Evolutionary conservation across 1,140 invertebrate genomes (phyloP).

Genomic region (Anastrepha obliqua): DNA sequence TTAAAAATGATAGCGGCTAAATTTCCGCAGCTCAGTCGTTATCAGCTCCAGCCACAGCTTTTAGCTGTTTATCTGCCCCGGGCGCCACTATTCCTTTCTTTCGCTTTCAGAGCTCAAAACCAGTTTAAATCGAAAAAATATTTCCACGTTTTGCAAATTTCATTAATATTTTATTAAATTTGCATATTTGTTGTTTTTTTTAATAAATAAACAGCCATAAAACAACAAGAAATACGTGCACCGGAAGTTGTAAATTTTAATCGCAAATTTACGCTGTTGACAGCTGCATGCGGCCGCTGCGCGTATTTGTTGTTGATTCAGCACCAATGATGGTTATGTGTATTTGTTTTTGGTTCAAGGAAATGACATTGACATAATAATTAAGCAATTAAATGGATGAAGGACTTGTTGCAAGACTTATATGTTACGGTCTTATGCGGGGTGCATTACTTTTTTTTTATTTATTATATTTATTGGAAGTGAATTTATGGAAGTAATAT

Average conservation of each 20-base stretch:
- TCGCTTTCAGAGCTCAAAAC: conserved; percentile 12
- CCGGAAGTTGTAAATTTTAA: conserved; percentile 42
- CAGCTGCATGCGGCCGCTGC: background rate
- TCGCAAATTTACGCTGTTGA: background rate
- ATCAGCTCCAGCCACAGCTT: background rate
- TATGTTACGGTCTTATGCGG: no score
- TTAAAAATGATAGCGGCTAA: background rate
- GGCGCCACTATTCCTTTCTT: no score
- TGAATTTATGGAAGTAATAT: no score
- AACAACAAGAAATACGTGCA: conserved; percentile 20
- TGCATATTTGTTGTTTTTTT: conserved; percentile 9
- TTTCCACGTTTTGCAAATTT: conserved; percentile 4
- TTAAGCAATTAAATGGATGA: conserved; percentile 18
- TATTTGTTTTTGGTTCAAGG: background rate
- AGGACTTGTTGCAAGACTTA: background rate
- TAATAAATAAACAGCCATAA: background rate
- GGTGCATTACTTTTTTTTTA: no score
- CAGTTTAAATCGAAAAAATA: conserved; percentile 15
- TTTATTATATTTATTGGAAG: no score
- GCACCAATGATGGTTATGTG: no score
- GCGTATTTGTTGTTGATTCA: background rate
- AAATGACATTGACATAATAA: conserved; percentile 47
- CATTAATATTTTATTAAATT: conserved; percentile 25
- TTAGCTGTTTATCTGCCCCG: no score
- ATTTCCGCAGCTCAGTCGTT: background rate